Conservation (phyloP, 2,797 vertebrate genomes). For the Schizopygopsis malacanthus region DNA sequence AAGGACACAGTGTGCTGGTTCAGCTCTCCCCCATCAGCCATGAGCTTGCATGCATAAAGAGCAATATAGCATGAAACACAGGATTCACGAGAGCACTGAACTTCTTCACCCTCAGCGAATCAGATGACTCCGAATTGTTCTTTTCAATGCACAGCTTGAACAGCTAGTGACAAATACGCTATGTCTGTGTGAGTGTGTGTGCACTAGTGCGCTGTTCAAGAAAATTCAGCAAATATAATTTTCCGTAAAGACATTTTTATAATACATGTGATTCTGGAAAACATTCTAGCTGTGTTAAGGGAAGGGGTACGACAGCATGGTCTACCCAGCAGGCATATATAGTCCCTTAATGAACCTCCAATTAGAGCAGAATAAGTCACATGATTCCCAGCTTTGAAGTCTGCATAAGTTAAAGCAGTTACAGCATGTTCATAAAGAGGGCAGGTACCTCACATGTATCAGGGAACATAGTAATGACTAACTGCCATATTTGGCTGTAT, state of each 20-base stretch:
- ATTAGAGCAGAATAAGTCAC: constrained; percentile 77
- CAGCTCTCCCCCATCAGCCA: constrained; percentile 9
- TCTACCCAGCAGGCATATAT: constrained; percentile 66
- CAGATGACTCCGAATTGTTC: constrained; percentile 58
- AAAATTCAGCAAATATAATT: constrained; percentile 11
- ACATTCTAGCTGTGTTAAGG: not conserved
- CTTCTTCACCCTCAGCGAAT: constrained; percentile 69
- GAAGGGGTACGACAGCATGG: not conserved
- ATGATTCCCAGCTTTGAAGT: constrained; percentile 75
- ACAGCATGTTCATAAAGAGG: constrained; percentile 44
- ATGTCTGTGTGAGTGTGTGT: not conserved
- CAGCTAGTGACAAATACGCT: constrained; percentile 49
- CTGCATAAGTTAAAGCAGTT: constrained; percentile 72
- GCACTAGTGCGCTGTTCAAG: not conserved
- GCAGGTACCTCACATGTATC: constrained; percentile 17
- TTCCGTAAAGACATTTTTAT: not conserved
- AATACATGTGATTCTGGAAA: not conserved
- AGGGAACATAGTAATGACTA: not conserved
- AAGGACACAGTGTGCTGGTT: constrained; percentile 70
- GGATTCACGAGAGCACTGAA: constrained; percentile 64
- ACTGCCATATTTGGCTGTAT: constrained; percentile 22
- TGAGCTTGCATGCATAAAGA: constrained; percentile 71
- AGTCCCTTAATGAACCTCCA: constrained; percentile 80
- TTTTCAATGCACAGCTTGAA: constrained; percentile 61
- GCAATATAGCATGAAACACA: constrained; percentile 66